These are phyloP conservation scores for Sebastes glaucus DNA, from an alignment of 2,797 vertebrate genomes.

Conservation along the genomic window DNA sequence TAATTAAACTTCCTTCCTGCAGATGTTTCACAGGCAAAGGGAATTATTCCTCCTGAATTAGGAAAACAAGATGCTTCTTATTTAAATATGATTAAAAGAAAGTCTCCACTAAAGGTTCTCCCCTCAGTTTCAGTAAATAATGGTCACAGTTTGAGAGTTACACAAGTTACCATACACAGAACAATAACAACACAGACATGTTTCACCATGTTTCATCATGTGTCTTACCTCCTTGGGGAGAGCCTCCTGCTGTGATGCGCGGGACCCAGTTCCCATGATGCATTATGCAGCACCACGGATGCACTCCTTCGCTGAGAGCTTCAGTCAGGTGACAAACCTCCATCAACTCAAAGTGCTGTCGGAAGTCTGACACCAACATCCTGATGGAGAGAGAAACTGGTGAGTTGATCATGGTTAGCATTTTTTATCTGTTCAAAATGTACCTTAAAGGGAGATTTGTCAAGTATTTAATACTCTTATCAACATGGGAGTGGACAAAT, in stretches of 20 bases:
- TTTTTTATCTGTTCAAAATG: too few relatives aligned
- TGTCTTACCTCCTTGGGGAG: slow-evolving; percentile 32
- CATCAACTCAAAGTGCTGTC: slow-evolving; percentile 74
- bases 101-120: not conserved
- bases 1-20: not conserved
- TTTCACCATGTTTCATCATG: not conserved
- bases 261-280: slow-evolving; percentile 79
- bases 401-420: accelerated
- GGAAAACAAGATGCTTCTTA: not conserved
- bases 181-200: not conserved
- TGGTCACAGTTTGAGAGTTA: not conserved
- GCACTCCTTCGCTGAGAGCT: slow-evolving; percentile 2
- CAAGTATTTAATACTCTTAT: too few relatives aligned
- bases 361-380: slow-evolving; percentile 84
- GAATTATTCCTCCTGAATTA: not conserved
- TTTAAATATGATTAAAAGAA: not conserved
- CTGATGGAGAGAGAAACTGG: slow-evolving; percentile 48
- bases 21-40: not conserved
- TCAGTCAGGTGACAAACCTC: slow-evolving; percentile 83
- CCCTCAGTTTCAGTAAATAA: not conserved
- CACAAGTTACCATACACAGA: not conserved
- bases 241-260: slow-evolving; percentile 65
- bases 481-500: too few relatives aligned
- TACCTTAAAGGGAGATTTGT: too few relatives aligned
- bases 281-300: slow-evolving; percentile 70